Evolutionary conservation across 2,888 invertebrate genomes (phyloP).

Genomic region (Catocala fraxini): DNA sequence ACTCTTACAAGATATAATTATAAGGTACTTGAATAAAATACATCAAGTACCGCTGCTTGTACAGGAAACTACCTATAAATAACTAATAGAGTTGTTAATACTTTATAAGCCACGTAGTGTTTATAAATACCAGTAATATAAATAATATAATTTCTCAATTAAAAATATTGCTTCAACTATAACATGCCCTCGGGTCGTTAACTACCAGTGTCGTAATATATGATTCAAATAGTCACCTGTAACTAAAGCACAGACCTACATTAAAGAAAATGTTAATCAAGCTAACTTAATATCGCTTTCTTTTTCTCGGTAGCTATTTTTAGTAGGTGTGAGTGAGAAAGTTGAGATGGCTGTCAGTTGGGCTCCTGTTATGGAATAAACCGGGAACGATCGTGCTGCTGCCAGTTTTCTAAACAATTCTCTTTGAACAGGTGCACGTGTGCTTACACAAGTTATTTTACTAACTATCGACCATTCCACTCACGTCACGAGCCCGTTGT

Average conservation of each 20-base stretch:
- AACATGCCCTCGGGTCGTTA: conserved; percentile 17
- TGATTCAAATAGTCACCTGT: conserved; percentile 36
- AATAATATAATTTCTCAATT: conserved; percentile 5
- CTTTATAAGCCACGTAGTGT: too few species aligned
- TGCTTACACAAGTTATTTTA: conserved; percentile 75
- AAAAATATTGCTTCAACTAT: conserved; percentile 12
- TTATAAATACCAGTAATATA: too few species aligned
- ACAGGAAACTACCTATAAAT: too few species aligned
- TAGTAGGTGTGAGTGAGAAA: conserved; percentile 26
- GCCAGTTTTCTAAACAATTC: conserved; percentile 66
- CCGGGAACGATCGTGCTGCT: conserved; percentile 45
- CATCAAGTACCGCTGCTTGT: too few species aligned
- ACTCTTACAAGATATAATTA: background rate
- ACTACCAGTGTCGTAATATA: conserved; percentile 25
- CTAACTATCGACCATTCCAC: conserved; percentile 64
- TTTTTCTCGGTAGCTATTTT: conserved; percentile 17
- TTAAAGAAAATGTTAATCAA: conserved; percentile 40
- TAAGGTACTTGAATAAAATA: too few species aligned
- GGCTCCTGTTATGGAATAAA: conserved; percentile 49
- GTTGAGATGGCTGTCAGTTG: conserved; percentile 21
- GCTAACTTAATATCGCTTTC: conserved; percentile 17
- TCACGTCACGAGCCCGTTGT: conserved; percentile 60
- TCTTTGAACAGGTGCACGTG: conserved; percentile 83
- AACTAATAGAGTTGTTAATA: too few species aligned
- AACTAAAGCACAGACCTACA: conserved; percentile 36